A percentile compares a stretch with the other conserved stretches of the same genome.
phyloP scores from a whole-genome alignment of 2,797 vertebrate species.

The Myiotriccus ornatus region DNA sequence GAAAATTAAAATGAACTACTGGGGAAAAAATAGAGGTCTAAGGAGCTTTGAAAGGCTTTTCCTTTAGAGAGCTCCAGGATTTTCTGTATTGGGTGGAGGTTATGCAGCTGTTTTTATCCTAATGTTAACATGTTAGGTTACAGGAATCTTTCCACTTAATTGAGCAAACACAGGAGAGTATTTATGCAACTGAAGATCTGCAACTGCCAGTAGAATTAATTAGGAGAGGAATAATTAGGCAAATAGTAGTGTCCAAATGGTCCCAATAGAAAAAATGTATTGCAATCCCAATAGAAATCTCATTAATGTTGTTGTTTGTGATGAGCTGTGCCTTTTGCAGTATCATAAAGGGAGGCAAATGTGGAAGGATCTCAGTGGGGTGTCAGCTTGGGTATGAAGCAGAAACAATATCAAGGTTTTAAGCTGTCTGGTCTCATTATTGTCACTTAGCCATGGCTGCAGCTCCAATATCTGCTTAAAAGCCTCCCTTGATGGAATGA shows the following conservation, averaged over 20 bases:
- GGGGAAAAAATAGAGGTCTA: not conserved
- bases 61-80: not conserved
- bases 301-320: conserved; percentile 29
- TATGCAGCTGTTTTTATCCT: not conserved
- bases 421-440: conserved; percentile 6
- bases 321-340: conserved; percentile 21
- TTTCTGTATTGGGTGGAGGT: not conserved
- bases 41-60: not conserved
- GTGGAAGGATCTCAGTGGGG: conserved; percentile 21
- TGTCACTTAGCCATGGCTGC: not conserved
- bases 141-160: conserved; percentile 43
- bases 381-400: conserved; percentile 19
- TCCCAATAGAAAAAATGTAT: conserved; percentile 28
- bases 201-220: conserved; percentile 56
- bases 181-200: conserved; percentile 38
- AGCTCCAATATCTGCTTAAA: not conserved
- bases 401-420: conserved; percentile 51
- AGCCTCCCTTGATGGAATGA: not conserved
- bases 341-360: not conserved
- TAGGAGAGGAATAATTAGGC: conserved; percentile 49
- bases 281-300: conserved; percentile 32
- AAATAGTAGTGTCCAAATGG: conserved; percentile 38
- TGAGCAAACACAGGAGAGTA: conserved; percentile 46
- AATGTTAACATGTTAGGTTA: conserved; percentile 31
- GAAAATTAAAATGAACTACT: not conserved